Percentiles rank a stretch among this genome's conserved stretches.
These are phyloP conservation scores for Rhinoraja longicauda DNA, from an alignment of 2,797 vertebrate species.

Conservation along the genomic window DNA sequence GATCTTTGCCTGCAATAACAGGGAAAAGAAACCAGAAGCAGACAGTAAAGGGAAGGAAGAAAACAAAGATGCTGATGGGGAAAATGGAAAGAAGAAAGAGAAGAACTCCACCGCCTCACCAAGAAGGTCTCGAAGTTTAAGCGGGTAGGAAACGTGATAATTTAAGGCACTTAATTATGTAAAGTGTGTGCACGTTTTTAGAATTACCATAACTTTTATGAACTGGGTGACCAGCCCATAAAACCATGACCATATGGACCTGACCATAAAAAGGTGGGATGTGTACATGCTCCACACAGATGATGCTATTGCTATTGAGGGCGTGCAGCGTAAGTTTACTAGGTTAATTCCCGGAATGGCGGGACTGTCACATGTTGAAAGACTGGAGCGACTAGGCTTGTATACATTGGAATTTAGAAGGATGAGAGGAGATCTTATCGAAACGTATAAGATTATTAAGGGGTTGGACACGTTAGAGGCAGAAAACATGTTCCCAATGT, in stretches of 20 bases:
- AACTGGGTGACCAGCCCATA: no score
- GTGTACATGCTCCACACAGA: background rate
- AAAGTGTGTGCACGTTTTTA: background rate
- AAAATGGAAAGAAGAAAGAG: conserved; percentile 67
- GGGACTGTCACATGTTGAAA: no score
- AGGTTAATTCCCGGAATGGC: no score
- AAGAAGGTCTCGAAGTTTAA: conserved; percentile 69
- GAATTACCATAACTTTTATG: background rate
- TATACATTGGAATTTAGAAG: no score
- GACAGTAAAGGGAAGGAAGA: conserved; percentile 50
- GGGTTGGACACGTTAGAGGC: no score
- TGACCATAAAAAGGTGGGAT: background rate
- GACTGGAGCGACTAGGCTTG: no score
- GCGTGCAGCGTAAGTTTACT: no score
- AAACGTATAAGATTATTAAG: no score
- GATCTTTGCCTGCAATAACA: conserved; percentile 46
- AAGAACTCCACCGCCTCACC: conserved; percentile 66
- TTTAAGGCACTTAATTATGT: background rate
- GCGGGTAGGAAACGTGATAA: conserved; percentile 60
- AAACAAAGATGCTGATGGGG: conserved; percentile 53
- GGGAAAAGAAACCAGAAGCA: conserved; percentile 68
- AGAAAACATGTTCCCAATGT: no score
- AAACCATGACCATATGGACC: no score
- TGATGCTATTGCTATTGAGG: no score
- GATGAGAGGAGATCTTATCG: no score